Evolutionary conservation across 2,888 invertebrate genomes (phyloP).

Genomic region (Blastobasis lacticolella): DNA sequence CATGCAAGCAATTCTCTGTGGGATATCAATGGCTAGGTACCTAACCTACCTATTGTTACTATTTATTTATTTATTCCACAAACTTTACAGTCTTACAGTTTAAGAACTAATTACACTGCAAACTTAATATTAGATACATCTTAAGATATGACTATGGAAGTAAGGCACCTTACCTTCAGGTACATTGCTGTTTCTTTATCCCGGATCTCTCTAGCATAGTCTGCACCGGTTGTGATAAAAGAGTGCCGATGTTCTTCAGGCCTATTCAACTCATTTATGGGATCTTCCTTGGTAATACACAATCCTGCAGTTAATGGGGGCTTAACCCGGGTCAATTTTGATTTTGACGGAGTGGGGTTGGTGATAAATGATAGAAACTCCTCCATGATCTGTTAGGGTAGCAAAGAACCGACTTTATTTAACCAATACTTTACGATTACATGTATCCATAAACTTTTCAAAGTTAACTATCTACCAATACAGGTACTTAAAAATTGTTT

Average conservation of each 20-base stretch:
- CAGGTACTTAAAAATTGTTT: too few relatives aligned
- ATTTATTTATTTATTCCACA: too few relatives aligned
- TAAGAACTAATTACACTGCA: too few relatives aligned
- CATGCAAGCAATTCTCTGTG: neutral
- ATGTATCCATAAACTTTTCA: too few relatives aligned
- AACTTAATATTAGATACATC: too few relatives aligned
- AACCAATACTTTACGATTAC: too few relatives aligned
- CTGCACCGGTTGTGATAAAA: slow-evolving; percentile 39
- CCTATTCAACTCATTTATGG: slow-evolving; percentile 34
- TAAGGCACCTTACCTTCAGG: slow-evolving; percentile 33
- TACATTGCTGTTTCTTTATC: slow-evolving; percentile 44
- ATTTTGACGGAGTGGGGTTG: slow-evolving; percentile 37
- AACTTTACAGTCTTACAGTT: too few relatives aligned
- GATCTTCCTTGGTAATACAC: slow-evolving; percentile 42
- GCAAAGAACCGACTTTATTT: too few relatives aligned
- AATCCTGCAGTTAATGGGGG: slow-evolving; percentile 50
- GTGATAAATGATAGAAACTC: slow-evolving; percentile 52
- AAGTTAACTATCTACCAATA: too few relatives aligned
- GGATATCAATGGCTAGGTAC: neutral
- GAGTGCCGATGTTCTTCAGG: slow-evolving; percentile 48
- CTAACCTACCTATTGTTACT: neutral
- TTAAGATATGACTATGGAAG: too few relatives aligned
- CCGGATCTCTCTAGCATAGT: slow-evolving; percentile 48
- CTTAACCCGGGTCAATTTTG: slow-evolving; percentile 40
- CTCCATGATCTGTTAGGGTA: slow-evolving; percentile 34